Evolutionary conservation across 2,888 invertebrate genomes (phyloP), one percentile per base, ranked within the genome.

Genomic region (Catocala nupta): DNA sequence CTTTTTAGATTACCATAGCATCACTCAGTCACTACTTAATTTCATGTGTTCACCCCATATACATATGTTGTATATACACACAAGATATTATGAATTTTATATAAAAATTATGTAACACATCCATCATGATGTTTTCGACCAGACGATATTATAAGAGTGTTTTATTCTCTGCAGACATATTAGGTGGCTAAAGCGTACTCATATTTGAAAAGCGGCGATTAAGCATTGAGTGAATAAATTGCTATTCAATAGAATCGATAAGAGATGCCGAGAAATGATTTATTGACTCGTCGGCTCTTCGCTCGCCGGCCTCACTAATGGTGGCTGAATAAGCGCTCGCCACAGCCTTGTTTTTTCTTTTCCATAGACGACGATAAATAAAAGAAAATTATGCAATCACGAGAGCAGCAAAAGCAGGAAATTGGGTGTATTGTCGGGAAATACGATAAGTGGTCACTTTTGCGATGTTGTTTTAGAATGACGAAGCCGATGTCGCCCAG

Each of bases 181-280:
- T 82, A 83, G 73, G 68, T 75, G 73, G 77, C 77, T 81, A 82
- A 83, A 85, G 84, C 81, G 81, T 81, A 79, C 83, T 86, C 80
- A 82, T 80, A 82, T 83, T 85, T 84, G 81, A 84, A 85, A 84
- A 87, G 83, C 81, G 68, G 77, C 83, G 81, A 86, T 87, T 84
- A 83, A 84, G 84, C 81, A 77, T 78, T 74, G 71, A 74, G 64
- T 69, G 81, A 83, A 85, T 87, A 87, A 88, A 90, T 90, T 84
- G 87, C 85, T 87, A 87, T 89, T 89, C 83, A 91, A 90, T 90
- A 84, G 89, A 89, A 88, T 88, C 88, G 88, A 86, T 87, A 86
- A 88, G 87, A 87, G 88, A 90, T 86, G 89, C 83, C 77, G 85
- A 85, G 86, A 84, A 82, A 92, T 92, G 92, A 92, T 92, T 92